phyloP scores from a whole-genome alignment of 2,113 vertebrate genomes.

The Paramisgurnus dabryanus region DNA sequence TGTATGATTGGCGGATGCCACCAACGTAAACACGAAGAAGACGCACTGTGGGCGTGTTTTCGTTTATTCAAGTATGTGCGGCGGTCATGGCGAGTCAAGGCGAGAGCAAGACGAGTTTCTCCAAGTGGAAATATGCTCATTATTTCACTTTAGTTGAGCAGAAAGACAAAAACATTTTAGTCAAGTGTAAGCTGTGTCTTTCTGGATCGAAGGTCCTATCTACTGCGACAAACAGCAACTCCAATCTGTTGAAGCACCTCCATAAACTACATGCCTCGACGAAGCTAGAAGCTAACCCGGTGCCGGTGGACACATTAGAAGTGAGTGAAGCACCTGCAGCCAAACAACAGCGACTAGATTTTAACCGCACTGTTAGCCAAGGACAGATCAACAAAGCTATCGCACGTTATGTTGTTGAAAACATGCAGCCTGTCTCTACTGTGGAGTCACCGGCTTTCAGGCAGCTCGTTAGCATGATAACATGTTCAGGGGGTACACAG shows the following conservation, averaged over 20 bases:
- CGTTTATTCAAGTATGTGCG: not conserved
- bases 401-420: constrained; percentile 2
- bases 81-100: not conserved
- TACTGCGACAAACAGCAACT: too few relatives aligned
- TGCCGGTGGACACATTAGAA: too few relatives aligned
- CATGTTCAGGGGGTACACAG: not conserved
- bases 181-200: not conserved
- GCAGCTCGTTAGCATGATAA: not conserved
- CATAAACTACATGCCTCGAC: too few relatives aligned
- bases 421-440: too few relatives aligned
- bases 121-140: constrained; percentile 14
- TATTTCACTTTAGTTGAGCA: constrained; percentile 12
- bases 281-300: too few relatives aligned
- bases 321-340: not conserved
- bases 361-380: not conserved
- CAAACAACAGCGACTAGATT: constrained; percentile 11
- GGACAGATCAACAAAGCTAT: constrained; percentile 6
- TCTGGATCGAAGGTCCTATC: too few relatives aligned
- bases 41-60: not conserved
- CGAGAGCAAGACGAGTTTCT: not conserved
- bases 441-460: too few relatives aligned
- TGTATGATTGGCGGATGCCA: not conserved
- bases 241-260: too few relatives aligned
- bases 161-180: not conserved
- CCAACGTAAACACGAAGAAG: not conserved